phyloP scores from a whole-genome alignment of 1,140 invertebrate species.

The Drosophila subobscura region DNA sequence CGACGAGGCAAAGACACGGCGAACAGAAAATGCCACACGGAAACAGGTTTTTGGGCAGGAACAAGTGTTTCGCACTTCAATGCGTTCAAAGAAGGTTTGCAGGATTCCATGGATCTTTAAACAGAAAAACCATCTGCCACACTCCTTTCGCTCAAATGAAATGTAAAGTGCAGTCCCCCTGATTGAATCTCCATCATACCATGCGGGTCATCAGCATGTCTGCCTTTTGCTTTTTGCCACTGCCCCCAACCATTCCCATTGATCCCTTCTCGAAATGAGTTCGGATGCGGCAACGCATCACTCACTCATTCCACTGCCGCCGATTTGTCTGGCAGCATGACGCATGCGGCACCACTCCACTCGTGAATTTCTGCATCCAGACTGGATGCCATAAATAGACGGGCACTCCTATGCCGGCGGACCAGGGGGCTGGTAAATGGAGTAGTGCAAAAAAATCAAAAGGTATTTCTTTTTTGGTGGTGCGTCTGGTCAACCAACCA shows the following conservation, averaged over 20 bases:
- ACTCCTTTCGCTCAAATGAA: no score
- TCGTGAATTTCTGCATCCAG: constrained; percentile 69
- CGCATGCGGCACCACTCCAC: constrained; percentile 48
- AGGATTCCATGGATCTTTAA: no score
- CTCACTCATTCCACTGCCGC: constrained; percentile 41
- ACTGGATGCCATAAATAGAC: constrained; percentile 2
- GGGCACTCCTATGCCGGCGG: no score
- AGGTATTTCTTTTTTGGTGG: constrained; percentile 42
- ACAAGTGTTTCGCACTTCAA: no score
- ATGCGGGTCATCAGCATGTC: constrained; percentile 29
- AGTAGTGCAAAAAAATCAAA: no score
- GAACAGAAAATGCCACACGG: no score
- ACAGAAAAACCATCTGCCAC: no score
- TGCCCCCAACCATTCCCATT: constrained; percentile 16
- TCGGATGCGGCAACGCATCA: constrained; percentile 31
- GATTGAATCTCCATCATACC: constrained; percentile 37
- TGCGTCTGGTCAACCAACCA: background rate
- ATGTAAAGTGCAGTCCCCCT: background rate
- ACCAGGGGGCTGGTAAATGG: no score
- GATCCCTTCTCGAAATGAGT: constrained; percentile 20
- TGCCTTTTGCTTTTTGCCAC: constrained; percentile 40
- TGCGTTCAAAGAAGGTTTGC: background rate
- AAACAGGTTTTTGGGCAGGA: no score
- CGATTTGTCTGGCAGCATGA: constrained; percentile 72
- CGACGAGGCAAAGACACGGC: no score